Evolutionary conservation across 1,140 invertebrate species (phyloP).

Genomic region (Drosophila mauritiana): DNA sequence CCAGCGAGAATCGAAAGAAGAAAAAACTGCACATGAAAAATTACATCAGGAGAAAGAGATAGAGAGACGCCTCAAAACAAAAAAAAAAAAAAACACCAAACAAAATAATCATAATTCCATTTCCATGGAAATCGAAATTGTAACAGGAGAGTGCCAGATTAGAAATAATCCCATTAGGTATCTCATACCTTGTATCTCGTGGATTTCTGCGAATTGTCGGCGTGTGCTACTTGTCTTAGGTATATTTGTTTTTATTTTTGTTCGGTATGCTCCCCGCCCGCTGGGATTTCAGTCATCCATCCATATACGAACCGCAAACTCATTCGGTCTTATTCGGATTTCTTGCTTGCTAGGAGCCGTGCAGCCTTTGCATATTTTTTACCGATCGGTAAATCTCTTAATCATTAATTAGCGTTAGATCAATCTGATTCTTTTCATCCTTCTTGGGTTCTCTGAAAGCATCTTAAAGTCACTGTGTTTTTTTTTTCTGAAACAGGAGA

Average conservation of each 20-base stretch:
- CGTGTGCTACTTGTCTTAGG: conserved; percentile 66
- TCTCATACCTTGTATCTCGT: conserved; percentile 26
- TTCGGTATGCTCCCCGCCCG: conserved; percentile 25
- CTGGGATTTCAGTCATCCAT: conserved; percentile 52
- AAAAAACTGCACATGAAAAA: conserved; percentile 66
- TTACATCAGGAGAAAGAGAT: conserved; percentile 53
- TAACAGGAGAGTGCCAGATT: conserved; percentile 41
- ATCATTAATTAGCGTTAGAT: conserved; percentile 78
- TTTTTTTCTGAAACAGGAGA: conserved; percentile 1
- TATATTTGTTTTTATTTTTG: conserved; percentile 4
- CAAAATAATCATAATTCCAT: conserved; percentile 43
- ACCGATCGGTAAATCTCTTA: conserved; percentile 39
- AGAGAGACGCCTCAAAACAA: background rate
- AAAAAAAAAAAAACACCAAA: conserved; percentile 4
- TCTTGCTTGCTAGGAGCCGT: conserved; percentile 26
- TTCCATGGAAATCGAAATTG: conserved; percentile 67
- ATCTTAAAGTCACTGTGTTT: background rate
- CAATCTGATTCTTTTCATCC: conserved; percentile 24
- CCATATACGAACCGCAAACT: conserved; percentile 68
- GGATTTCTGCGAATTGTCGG: conserved; percentile 61
- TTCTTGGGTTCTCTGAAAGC: conserved; percentile 12
- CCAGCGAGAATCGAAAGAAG: conserved; percentile 36
- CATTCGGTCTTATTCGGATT: conserved; percentile 48
- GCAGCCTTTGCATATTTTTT: conserved; percentile 57
- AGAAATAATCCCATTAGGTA: conserved; percentile 17